These are phyloP conservation scores for Plestiodon gilberti DNA, from an alignment of 2,113 vertebrate species.

Conservation along the genomic window DNA sequence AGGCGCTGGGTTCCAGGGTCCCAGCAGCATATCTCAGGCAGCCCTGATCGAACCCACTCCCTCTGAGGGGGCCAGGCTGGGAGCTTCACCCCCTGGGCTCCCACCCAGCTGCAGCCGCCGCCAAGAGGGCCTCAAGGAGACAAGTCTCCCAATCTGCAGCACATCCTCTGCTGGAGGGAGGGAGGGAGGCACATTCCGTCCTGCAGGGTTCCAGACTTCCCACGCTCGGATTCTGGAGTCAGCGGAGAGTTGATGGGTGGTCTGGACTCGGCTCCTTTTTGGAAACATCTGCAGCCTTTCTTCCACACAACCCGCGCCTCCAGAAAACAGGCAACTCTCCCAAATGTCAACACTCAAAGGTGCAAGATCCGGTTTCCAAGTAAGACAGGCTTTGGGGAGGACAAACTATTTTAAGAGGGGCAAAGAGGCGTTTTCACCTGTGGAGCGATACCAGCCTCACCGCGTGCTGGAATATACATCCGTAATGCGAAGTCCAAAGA, in stretches of 20 bases:
- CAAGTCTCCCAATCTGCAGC: not conserved
- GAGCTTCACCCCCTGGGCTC: no score
- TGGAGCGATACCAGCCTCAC: no score
- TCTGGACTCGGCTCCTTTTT: not conserved
- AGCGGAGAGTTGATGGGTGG: not conserved
- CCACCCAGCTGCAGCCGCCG: no score
- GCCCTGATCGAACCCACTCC: not conserved
- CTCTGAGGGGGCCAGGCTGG: conserved; percentile 24
- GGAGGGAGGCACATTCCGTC: conserved; percentile 35
- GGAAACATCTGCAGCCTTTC: conserved; percentile 11
- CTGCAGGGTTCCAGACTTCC: conserved; percentile 2
- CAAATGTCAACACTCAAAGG: not conserved
- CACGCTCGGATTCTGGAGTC: not conserved
- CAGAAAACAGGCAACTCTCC: not conserved
- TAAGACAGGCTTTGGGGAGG: not conserved
- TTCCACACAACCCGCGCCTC: not conserved
- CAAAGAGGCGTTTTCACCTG: not conserved
- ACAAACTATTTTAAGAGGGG: not conserved
- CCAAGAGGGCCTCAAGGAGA: not conserved
- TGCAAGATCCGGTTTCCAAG: not conserved
- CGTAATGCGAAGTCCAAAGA: no score
- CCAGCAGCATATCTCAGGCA: not conserved
- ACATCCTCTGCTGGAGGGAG: not conserved
- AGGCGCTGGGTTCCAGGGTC: no score
- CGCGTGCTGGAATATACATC: not conserved